Conservation (phyloP, 2,888 invertebrate genomes). For the Creontiades dilutus region DNA sequence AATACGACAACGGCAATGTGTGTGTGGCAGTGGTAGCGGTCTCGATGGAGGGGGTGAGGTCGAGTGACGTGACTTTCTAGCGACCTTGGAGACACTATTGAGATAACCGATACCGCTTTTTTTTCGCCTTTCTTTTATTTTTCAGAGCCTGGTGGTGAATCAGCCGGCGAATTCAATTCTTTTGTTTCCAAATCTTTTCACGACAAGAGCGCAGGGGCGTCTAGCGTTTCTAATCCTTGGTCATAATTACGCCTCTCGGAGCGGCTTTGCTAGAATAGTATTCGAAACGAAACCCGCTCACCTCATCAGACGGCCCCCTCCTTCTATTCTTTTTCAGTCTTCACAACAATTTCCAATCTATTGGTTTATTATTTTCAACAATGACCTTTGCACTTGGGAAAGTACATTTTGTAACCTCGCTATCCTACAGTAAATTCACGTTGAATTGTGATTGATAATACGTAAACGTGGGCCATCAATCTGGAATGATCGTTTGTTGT, state of each 20-base stretch:
- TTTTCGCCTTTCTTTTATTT: not conserved
- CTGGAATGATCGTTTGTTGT: no score
- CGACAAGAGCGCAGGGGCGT: not conserved
- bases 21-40: not conserved
- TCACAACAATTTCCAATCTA: no score
- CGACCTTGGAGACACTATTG: slow-evolving; percentile 29
- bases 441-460: no score
- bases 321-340: no score
- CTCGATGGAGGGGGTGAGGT: not conserved
- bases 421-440: no score
- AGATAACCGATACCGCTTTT: slow-evolving; percentile 27
- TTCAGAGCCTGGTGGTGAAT: not conserved
- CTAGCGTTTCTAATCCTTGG: slow-evolving; percentile 10
- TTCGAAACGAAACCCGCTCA: not conserved
- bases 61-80: slow-evolving; percentile 31
- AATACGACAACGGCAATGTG: slow-evolving; percentile 30
- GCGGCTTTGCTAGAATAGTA: not conserved
- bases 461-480: no score
- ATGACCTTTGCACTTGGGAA: no score
- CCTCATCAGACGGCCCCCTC: not conserved
- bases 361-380: no score
- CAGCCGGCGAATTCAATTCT: not conserved
- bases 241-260: slow-evolving; percentile 1
- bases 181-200: slow-evolving; percentile 17
- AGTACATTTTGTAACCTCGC: no score